phyloP scores from a whole-genome alignment of 2,113 vertebrate genomes.

The Macrotus californicus region DNA sequence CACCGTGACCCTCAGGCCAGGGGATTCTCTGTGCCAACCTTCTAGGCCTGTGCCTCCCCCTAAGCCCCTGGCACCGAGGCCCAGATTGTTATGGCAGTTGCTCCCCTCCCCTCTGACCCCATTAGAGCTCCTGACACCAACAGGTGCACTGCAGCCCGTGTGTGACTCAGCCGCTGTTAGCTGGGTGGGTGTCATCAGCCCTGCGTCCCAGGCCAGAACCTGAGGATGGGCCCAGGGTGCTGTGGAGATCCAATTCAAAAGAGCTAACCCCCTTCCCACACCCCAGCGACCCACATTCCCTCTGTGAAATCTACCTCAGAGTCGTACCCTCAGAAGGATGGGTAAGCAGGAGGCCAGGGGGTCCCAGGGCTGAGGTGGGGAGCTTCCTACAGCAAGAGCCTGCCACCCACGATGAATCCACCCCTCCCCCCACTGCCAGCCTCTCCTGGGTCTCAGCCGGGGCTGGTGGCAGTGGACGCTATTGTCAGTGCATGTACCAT shows the following conservation, averaged over 20 bases:
- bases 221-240: constrained; percentile 53
- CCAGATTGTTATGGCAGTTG: not conserved
- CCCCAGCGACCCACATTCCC: constrained; percentile 26
- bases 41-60: not conserved
- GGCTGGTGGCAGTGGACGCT: not conserved
- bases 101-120: not conserved
- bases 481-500: constrained; percentile 42
- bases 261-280: constrained; percentile 59
- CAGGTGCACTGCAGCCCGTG: not conserved
- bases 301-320: constrained; percentile 81
- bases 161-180: constrained; percentile 23
- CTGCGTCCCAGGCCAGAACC: constrained; percentile 36
- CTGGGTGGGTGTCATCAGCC: constrained; percentile 17
- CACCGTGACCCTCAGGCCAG: not conserved
- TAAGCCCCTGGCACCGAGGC: not conserved
- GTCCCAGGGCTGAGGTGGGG: constrained; percentile 51
- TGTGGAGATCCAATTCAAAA: constrained; percentile 62
- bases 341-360: constrained; percentile 53
- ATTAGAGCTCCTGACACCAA: not conserved
- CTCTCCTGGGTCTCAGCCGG: constrained; percentile 2
- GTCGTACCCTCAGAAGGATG: constrained; percentile 67
- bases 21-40: not conserved
- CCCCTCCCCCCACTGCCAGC: not conserved
- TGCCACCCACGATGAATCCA: constrained; percentile 35
- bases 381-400: constrained; percentile 31